Conservation (phyloP, 1,140 invertebrate species). For the Trichonephila inaurata region DNA sequence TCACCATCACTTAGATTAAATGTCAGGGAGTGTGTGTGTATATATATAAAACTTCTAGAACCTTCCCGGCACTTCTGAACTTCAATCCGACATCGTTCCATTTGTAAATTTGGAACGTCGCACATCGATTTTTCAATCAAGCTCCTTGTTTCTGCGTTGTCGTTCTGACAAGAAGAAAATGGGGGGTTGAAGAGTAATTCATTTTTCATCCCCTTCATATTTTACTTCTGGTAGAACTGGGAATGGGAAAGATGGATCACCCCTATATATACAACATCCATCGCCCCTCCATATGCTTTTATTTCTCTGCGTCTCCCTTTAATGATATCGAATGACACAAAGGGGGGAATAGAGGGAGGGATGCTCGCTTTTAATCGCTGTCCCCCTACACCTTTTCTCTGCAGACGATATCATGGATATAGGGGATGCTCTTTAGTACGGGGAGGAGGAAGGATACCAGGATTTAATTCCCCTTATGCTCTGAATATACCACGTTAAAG, state of each 20-base stretch:
- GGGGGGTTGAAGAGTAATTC: slow-evolving; percentile 52
- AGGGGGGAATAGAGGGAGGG: slow-evolving; percentile 2
- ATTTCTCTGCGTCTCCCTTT: slow-evolving; percentile 44
- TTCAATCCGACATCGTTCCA: slow-evolving; percentile 47
- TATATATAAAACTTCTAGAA: neutral
- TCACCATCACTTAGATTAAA: neutral
- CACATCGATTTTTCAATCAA: slow-evolving; percentile 75
- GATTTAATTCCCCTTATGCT: slow-evolving; percentile 68
- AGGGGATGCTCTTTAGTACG: slow-evolving; percentile 50
- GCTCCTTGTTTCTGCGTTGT: slow-evolving; percentile 69
- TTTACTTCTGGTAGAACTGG: neutral
- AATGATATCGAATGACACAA: slow-evolving; percentile 76
- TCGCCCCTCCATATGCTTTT: slow-evolving; percentile 59
- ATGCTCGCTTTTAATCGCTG: slow-evolving; percentile 31
- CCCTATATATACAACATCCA: slow-evolving; percentile 40
- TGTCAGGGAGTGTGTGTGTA: neutral
- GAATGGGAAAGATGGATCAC: slow-evolving; percentile 69
- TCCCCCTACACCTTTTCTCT: neutral
- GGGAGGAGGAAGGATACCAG: neutral
- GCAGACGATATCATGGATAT: slow-evolving; percentile 14
- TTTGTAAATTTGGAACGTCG: slow-evolving; percentile 64
- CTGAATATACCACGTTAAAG: slow-evolving; percentile 15
- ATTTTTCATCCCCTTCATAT: slow-evolving; percentile 70
- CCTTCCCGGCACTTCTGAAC: neutral
- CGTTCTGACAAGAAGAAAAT: slow-evolving; percentile 55